Evolutionary conservation across 2,888 invertebrate species (phyloP).

Genomic region (Himalopsyche tibetana): DNA sequence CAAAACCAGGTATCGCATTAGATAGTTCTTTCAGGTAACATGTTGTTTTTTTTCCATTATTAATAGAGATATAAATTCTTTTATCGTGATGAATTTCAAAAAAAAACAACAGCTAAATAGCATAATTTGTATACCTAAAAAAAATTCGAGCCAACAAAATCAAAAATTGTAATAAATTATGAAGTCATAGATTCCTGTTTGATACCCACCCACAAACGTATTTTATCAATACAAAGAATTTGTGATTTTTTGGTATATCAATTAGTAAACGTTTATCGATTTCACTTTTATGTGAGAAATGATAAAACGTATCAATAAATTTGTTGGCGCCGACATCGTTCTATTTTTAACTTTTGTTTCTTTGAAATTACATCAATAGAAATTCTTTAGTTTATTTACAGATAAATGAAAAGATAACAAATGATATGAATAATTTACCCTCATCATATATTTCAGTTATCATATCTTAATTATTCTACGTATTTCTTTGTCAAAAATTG

Average conservation of each 20-base stretch:
- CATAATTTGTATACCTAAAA: no score
- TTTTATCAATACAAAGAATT: neutral
- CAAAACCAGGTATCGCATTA: no score
- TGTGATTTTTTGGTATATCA: neutral
- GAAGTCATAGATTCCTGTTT: no score
- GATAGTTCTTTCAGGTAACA: no score
- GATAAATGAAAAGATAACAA: neutral
- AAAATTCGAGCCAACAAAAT: no score
- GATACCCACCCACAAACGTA: neutral
- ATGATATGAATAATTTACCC: neutral
- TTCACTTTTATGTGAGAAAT: neutral
- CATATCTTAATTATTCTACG: neutral
- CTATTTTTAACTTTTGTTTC: neutral
- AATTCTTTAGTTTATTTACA: neutral
- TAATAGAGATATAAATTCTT: no score
- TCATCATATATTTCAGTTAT: neutral
- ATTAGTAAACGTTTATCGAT: neutral
- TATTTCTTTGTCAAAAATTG: no score
- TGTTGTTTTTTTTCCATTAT: no score
- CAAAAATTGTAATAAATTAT: no score
- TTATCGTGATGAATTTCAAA: no score
- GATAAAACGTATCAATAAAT: constrained; percentile 22
- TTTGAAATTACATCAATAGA: neutral
- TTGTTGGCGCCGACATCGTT: neutral
- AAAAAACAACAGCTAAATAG: no score